Conservation (phyloP, 2,888 invertebrate species). For the Seladonia tumulorum region DNA sequence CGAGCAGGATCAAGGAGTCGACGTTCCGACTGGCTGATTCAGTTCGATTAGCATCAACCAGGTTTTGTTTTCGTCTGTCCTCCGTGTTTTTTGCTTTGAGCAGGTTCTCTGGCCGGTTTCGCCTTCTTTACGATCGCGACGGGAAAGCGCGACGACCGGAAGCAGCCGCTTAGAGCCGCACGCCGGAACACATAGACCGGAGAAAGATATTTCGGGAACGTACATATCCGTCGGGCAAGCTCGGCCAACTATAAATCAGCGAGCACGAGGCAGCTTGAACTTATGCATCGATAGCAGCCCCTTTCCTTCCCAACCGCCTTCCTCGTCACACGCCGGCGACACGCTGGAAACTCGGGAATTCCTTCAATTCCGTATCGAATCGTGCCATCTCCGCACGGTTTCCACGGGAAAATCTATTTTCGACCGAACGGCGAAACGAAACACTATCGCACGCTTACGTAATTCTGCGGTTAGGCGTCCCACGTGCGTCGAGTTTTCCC, state of each 20-base stretch:
- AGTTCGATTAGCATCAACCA: not conserved
- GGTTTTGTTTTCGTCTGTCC: not conserved
- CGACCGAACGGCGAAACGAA: conserved; percentile 15
- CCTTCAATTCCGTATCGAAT: conserved; percentile 66
- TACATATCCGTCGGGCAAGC: conserved; percentile 42
- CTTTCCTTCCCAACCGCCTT: conserved; percentile 25
- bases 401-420: conserved; percentile 45
- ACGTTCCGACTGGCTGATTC: not conserved
- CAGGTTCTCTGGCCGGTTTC: not conserved
- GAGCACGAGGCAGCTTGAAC: conserved; percentile 46
- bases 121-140: conserved; percentile 37
- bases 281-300: conserved; percentile 67
- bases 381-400: conserved; percentile 62
- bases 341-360: conserved; percentile 57
- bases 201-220: conserved; percentile 55
- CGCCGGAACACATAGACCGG: conserved; percentile 17
- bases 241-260: conserved; percentile 67
- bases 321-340: conserved; percentile 51
- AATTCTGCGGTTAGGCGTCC: not conserved
- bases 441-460: not conserved
- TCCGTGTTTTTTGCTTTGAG: not conserved
- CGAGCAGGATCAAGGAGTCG: not conserved
- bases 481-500: not conserved
- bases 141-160: conserved; percentile 65
- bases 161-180: conserved; percentile 46